Evolutionary conservation across 2,888 invertebrate species (phyloP), one percentile per base, ranked within the genome.

Genomic region (Adineta ricciae): DNA sequence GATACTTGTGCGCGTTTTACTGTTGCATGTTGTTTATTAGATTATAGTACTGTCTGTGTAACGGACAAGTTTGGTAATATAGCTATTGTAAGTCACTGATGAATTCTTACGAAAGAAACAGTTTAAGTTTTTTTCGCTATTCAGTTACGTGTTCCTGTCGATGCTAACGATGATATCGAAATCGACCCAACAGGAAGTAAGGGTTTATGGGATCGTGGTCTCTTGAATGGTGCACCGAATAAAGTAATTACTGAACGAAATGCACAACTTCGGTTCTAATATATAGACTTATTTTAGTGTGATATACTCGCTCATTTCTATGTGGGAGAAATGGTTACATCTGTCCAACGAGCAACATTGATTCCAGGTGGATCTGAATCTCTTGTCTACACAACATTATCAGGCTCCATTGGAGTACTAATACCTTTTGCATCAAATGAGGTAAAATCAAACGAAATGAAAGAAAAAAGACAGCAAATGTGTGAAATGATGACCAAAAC

Each of bases 171-270:
- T 91, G 98, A 99, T 89, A 96, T 99, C 0, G 98, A 99, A 90
- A 99, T 99, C 91, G 99, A 99, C 91, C 99, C 98, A 0, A 98
- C 98, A 0, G 98, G 98, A 82, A 97, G 96, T 89, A 97, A 97
- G 90, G 96, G 97, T 0, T 92, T 99, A 0, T 99, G 98, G 98
- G 93, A 93, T 88, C 90, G 92, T 92, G 95, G 97, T 86, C 92
- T 96, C 83, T 91, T 98, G 24, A 97, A 96, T 89, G 98, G 98
- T 27, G 97, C 99, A 0, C 96, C 97, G 0, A 98, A 99, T 89
- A 99, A 99, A 91, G 95, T 96, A 86, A 46, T 5, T 46, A 8
- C 11, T 46, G 8, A 46, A 8, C 5, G 46, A 46, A 46, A 46
- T 46, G 5, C 46, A 46, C 5, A 11, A 46, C 11, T 46, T 46